Evolutionary conservation across 2,797 vertebrate species (phyloP).

Genomic region (Vipera ursinii): DNA sequence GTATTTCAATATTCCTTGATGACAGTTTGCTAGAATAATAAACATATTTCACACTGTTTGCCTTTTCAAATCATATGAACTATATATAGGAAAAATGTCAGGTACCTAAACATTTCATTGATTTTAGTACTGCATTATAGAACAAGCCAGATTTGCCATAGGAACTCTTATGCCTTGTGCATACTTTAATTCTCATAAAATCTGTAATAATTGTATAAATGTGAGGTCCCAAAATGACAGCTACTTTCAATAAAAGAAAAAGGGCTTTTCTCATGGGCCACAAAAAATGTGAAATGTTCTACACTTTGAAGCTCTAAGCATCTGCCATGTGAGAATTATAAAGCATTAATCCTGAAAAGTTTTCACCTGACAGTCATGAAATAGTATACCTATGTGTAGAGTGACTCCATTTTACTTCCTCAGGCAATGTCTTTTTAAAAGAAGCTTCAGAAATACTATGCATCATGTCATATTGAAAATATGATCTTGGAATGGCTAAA

Average conservation of each 20-base stretch:
- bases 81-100: conserved; percentile 32
- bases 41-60: conserved; percentile 36
- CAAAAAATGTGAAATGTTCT: conserved; percentile 77
- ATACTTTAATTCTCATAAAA: conserved; percentile 73
- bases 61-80: conserved; percentile 58
- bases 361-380: conserved; percentile 74
- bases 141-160: conserved; percentile 55
- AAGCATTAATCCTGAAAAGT: conserved; percentile 76
- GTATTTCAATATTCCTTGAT: not conserved
- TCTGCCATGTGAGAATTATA: conserved; percentile 73
- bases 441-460: conserved; percentile 69
- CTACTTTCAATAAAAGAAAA: conserved; percentile 66
- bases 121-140: conserved; percentile 36
- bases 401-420: conserved; percentile 70
- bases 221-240: conserved; percentile 71
- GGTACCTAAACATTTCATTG: conserved; percentile 33
- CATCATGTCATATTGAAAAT: conserved; percentile 62
- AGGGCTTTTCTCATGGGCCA: conserved; percentile 73
- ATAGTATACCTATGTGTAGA: conserved; percentile 72
- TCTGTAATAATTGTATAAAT: conserved; percentile 66
- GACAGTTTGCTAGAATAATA: conserved; percentile 19
- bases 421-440: conserved; percentile 66
- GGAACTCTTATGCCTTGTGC: conserved; percentile 59
- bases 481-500: conserved; percentile 61
- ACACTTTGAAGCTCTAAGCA: conserved; percentile 76